Conservation (phyloP, 1,140 invertebrate genomes). For the Mizuhopecten yessoensis region DNA sequence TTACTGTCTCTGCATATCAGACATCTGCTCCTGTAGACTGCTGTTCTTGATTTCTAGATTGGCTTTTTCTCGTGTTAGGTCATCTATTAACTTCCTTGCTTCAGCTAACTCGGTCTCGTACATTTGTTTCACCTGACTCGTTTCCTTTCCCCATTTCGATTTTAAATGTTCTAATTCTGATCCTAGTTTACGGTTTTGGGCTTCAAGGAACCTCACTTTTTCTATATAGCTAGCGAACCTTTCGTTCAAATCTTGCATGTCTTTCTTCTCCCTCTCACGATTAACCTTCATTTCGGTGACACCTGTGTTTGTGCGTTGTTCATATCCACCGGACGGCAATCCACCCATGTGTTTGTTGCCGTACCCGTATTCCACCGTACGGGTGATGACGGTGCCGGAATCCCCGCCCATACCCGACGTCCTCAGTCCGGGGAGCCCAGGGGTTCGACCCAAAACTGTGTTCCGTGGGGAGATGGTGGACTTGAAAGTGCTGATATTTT, state of each 20-base stretch:
- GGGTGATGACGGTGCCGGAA: slow-evolving; percentile 52
- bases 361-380: slow-evolving; percentile 74
- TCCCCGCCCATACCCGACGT: slow-evolving; percentile 57
- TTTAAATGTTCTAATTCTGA: slow-evolving; percentile 82
- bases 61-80: slow-evolving; percentile 80
- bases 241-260: slow-evolving; percentile 85
- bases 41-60: slow-evolving; percentile 77
- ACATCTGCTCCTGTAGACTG: slow-evolving; percentile 77
- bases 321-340: slow-evolving; percentile 68
- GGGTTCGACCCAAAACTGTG: slow-evolving; percentile 50
- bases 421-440: slow-evolving; percentile 56
- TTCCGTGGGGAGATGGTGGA: slow-evolving; percentile 70
- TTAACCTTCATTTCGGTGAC: slow-evolving; percentile 82
- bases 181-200: slow-evolving; percentile 84
- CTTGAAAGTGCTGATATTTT: slow-evolving; percentile 68
- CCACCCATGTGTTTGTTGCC: slow-evolving; percentile 59
- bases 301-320: slow-evolving; percentile 78
- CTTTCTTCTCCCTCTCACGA: slow-evolving; percentile 85
- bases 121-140: slow-evolving; percentile 83
- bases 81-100: slow-evolving; percentile 79
- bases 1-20: slow-evolving; percentile 78
- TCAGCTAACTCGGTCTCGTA: slow-evolving; percentile 84
- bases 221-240: slow-evolving; percentile 85
- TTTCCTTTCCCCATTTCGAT: slow-evolving; percentile 84
- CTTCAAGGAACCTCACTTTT: slow-evolving; percentile 85